phyloP scores from a whole-genome alignment of 92 coral and sea anemone species.

The Epizoanthus ramosus region DNA sequence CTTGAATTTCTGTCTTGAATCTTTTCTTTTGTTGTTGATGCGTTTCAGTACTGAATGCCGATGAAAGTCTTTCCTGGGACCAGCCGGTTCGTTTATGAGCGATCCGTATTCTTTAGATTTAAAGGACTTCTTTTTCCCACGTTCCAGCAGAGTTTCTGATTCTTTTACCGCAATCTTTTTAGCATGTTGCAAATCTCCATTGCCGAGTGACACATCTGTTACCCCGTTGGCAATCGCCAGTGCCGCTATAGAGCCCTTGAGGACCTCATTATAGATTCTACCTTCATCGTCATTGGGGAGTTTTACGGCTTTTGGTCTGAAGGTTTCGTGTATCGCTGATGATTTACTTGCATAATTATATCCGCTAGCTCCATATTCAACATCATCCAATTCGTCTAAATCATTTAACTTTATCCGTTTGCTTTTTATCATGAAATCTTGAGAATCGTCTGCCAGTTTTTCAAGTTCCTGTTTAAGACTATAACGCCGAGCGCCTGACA shows the following conservation, averaged over 20 bases:
- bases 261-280: conserved; percentile 4
- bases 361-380: not conserved
- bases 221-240: conserved; percentile 23
- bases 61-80: not conserved
- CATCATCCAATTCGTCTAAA: conserved; percentile 10
- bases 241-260: conserved; percentile 29
- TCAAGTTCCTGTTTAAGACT: not conserved
- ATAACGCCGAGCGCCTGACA: not conserved
- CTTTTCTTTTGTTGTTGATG: conserved; percentile 10
- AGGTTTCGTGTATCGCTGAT: no score
- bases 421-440: not conserved
- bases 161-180: not conserved
- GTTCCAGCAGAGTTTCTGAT: not conserved
- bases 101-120: conserved; percentile 23
- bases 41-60: conserved; percentile 8
- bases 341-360: not conserved
- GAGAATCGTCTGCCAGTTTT: not conserved
- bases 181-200: not conserved
- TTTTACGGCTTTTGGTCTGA: not conserved
- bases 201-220: not conserved
- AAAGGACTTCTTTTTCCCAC: conserved; percentile 11
- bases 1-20: conserved; percentile 18
- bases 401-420: not conserved
- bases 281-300: not conserved
- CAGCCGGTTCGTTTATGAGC: conserved; percentile 11